Base-by-base conservation (phyloP, 23 tunicate genomes). In the Botrylloides violaceus region DNA sequence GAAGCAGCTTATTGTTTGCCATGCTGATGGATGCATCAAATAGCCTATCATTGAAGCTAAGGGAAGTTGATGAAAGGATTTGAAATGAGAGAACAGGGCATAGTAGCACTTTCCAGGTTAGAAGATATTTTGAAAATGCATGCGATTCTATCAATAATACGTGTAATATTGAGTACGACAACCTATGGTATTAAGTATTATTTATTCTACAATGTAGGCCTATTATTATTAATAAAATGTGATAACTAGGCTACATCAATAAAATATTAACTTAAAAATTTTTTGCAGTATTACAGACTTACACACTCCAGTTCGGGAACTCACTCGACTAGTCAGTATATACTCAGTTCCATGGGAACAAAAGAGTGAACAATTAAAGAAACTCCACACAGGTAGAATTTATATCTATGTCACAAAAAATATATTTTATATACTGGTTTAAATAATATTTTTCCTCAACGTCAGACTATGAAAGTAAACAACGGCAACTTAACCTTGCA, bases 341-440 rank as follows among this genome's bases (percentile, higher is more conserved):
- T 90, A 79, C 70, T 90, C 97, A 4, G 75, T 83, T 30, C 97
- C 97, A 7, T 90, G 97, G 97, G 86, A 90, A 38, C 89, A 83
- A 25, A 72, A 87, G 60, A 90, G 90, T 75, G 97, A 83, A 74
- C 64, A 81, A 18, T 33, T 90, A 32, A 90, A 90, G 68, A 90
- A 90, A 63, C 68, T 90, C 2, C 97, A 90, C 76, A 75, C 61
- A 49, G 90, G 96, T 88, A 66, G 1, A 12, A 18, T 23, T 23
- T 12, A 60, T 60, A n/a, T n/a, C n/a, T n/a, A n/a, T n/a, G n/a
- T n/a, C n/a, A n/a, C n/a, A n/a, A n/a, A n/a, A n/a, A n/a, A n/a
- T n/a, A n/a, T 60, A 0, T 25, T 60, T 60, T 1, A 29, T 23
- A 9, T 43, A 7, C 9, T 15, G 53, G 15, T 7, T 43, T 7